Evolutionary conservation across 2,113 vertebrate species (phyloP).

Genomic region (Rhombomys opimus): DNA sequence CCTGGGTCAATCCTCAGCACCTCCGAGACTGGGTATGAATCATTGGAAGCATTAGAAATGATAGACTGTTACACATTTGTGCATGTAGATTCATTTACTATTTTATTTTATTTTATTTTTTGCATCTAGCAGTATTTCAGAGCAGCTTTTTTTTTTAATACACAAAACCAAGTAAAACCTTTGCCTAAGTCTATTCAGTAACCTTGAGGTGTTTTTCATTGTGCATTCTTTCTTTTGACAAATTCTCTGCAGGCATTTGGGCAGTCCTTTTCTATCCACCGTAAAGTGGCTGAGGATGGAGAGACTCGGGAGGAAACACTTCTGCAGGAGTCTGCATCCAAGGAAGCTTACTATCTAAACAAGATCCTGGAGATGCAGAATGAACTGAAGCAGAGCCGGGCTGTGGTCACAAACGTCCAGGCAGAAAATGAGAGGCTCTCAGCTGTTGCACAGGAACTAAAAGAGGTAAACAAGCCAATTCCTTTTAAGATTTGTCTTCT

Average conservation of each 20-base stretch:
- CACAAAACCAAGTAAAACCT: not conserved
- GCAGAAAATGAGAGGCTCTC: conserved; percentile 94
- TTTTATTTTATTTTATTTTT: not conserved
- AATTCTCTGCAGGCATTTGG: conserved; percentile 92
- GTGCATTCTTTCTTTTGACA: conserved; percentile 43
- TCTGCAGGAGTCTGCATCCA: conserved; percentile 96
- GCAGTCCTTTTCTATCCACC: conserved; percentile 97
- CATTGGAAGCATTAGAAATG: not conserved
- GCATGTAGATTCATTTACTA: not conserved
- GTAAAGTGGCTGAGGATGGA: conserved; percentile 97
- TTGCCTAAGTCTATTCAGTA: not conserved
- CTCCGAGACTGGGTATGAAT: not conserved
- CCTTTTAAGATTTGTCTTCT: not conserved
- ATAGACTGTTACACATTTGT: not conserved
- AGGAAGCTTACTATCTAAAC: conserved; percentile 95
- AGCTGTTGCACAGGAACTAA: conserved; percentile 91
- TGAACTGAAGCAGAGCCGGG: conserved; percentile 92
- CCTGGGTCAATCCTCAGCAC: not conserved
- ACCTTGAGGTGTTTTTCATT: not conserved
- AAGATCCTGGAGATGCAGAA: conserved; percentile 96
- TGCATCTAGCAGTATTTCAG: not conserved
- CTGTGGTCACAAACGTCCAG: conserved; percentile 92
- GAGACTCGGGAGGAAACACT: conserved; percentile 97
- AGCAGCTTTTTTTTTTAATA: not conserved
- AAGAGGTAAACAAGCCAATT: conserved; percentile 91